These are phyloP conservation scores for Cinara cedri DNA, from an alignment of 2,888 invertebrate genomes.

Conservation along the genomic window DNA sequence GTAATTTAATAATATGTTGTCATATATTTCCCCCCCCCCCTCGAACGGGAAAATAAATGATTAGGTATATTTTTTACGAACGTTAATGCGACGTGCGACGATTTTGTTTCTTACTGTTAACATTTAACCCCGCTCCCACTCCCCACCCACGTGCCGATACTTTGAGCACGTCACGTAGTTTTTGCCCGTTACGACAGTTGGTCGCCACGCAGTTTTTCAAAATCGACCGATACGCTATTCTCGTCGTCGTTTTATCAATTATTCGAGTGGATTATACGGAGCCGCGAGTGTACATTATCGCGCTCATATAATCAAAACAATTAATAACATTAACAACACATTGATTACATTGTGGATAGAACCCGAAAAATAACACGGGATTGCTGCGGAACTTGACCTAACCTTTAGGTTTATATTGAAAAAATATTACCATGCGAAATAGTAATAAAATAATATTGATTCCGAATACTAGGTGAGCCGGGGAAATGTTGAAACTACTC, in stretches of 20 bases:
- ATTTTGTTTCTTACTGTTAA: neutral
- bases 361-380: too few relatives aligned
- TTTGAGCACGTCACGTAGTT: neutral
- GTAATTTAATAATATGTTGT: neutral
- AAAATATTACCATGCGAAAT: neutral
- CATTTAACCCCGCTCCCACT: slow-evolving; percentile 27
- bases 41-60: neutral
- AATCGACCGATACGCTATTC: too few relatives aligned
- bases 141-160: too few relatives aligned
- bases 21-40: too few relatives aligned
- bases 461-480: neutral
- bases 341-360: too few relatives aligned
- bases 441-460: neutral
- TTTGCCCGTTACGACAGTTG: too few relatives aligned
- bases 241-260: neutral
- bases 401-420: too few relatives aligned
- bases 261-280: neutral
- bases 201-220: too few relatives aligned
- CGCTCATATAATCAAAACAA: too few relatives aligned
- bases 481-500: neutral
- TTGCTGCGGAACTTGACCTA: too few relatives aligned
- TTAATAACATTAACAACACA: too few relatives aligned
- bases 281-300: too few relatives aligned
- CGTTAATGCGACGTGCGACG: slow-evolving; percentile 21
- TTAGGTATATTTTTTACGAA: slow-evolving; percentile 6